A percentile compares a stretch with the other conserved stretches of the same genome.
Conservation (phyloP, 64 coral and sea anemone species). For the Anthopleura sola region DNA sequence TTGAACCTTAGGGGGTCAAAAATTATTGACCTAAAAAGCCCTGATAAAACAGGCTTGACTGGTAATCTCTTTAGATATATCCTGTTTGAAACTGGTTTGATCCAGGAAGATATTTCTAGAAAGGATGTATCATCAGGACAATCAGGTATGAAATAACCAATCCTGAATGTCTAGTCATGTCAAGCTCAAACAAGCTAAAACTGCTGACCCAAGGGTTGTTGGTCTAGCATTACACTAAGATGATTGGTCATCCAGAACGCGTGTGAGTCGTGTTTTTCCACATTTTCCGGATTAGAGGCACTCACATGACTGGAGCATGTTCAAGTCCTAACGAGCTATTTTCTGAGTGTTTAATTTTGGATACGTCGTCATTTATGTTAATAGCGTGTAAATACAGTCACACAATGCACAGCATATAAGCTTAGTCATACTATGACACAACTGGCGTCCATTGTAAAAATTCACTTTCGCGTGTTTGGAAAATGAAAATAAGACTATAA, state of each 20-base stretch:
- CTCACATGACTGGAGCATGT: not conserved
- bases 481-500: conserved; percentile 6
- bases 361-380: not conserved
- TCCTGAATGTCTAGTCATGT: not conserved
- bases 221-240: not conserved
- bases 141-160: not conserved
- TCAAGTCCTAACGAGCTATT: not conserved
- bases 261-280: not conserved
- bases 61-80: too few relatives aligned
- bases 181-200: not conserved
- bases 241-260: not conserved
- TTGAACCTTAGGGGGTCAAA: too few relatives aligned
- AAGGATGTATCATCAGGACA: too few relatives aligned
- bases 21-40: too few relatives aligned
- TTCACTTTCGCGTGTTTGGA: conserved; percentile 1
- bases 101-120: too few relatives aligned
- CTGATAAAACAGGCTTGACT: too few relatives aligned
- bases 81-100: too few relatives aligned
- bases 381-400: not conserved
- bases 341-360: not conserved
- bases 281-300: not conserved
- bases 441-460: not conserved
- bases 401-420: not conserved
- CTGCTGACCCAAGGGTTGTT: not conserved
- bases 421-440: not conserved